A percentile compares a stretch with the other conserved stretches of the same genome.
Evolutionary conservation across 2,888 invertebrate genomes (phyloP).

Genomic region (Monochamus alternatus): DNA sequence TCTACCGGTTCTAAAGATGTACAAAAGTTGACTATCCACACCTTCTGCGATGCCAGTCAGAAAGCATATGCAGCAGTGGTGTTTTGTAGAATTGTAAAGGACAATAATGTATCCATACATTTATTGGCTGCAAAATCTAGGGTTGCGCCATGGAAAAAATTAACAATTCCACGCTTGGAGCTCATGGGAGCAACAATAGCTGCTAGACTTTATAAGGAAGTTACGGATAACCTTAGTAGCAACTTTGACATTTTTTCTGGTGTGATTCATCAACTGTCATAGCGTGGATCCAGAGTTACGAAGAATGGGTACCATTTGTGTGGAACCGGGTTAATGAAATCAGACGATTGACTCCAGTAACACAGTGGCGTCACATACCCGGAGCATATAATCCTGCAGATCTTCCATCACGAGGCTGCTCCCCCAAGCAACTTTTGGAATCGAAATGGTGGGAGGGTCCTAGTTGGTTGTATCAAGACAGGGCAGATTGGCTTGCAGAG

Average conservation of each 20-base stretch:
- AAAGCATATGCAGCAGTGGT: conserved; percentile 55
- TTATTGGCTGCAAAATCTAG: conserved; percentile 53
- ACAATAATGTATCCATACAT: conserved; percentile 20
- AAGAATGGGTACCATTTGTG: conserved; percentile 27
- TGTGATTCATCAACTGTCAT: conserved; percentile 22
- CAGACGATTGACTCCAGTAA: conserved; percentile 11
- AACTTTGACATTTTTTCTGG: conserved; percentile 15
- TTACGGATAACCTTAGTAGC: not conserved
- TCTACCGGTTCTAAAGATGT: not conserved
- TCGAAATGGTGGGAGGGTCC: conserved; percentile 32
- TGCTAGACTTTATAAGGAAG: conserved; percentile 47
- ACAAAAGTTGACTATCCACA: conserved; percentile 29
- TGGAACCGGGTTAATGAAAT: conserved; percentile 25
- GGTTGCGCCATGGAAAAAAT: conserved; percentile 54
- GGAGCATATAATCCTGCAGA: conserved; percentile 26
- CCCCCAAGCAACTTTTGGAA: conserved; percentile 16
- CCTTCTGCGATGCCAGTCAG: conserved; percentile 55
- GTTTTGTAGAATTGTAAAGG: conserved; percentile 27
- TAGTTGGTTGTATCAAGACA: conserved; percentile 20
- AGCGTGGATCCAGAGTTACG: conserved; percentile 18
- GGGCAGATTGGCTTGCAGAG: conserved; percentile 1
- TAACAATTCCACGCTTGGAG: conserved; percentile 60
- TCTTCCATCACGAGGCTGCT: conserved; percentile 25
- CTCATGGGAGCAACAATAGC: conserved; percentile 58
- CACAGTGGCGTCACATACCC: conserved; percentile 18